Conservation (phyloP, 2,797 vertebrate genomes). For the Gephyroberyx darwinii region DNA sequence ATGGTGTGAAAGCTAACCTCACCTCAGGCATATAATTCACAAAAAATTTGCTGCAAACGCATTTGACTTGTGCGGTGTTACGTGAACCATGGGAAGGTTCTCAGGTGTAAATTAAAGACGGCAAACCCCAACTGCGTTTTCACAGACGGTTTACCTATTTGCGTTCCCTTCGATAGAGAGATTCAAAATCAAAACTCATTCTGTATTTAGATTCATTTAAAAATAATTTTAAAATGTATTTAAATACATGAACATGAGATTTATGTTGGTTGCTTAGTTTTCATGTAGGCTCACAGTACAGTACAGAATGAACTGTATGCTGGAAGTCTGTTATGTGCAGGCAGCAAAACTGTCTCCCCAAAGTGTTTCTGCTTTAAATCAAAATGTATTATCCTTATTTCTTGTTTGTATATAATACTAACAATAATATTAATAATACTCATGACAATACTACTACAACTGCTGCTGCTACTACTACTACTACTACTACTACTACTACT, state of each 20-base stretch:
- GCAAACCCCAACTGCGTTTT: slow-evolving; percentile 20
- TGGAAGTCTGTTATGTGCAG: slow-evolving; percentile 10
- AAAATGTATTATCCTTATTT: background rate
- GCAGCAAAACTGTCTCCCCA: no score
- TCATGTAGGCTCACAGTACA: slow-evolving; percentile 7
- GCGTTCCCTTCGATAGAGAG: slow-evolving; percentile 41
- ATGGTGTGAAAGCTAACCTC: slow-evolving; percentile 57
- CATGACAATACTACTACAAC: no score
- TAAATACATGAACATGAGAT: slow-evolving; percentile 24
- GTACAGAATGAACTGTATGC: slow-evolving; percentile 20
- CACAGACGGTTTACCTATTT: slow-evolving; percentile 30
- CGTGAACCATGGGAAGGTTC: slow-evolving; percentile 18
- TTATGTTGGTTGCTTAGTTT: slow-evolving; percentile 30
- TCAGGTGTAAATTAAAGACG: slow-evolving; percentile 38
- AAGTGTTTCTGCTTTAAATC: no score
- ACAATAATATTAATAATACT: no score
- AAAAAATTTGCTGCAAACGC: slow-evolving; percentile 42
- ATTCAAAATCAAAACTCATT: background rate
- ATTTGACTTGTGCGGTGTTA: slow-evolving; percentile 31
- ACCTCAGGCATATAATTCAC: slow-evolving; percentile 54
- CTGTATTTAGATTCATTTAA: slow-evolving; percentile 38
- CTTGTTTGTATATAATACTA: no score
- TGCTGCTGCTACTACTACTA: no score
- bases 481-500: no score
- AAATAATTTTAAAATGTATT: slow-evolving; percentile 31